Evolutionary conservation across 1,140 invertebrate genomes (phyloP), one percentile per base, ranked within the genome.

Genomic region (Eufriesea mexicana): DNA sequence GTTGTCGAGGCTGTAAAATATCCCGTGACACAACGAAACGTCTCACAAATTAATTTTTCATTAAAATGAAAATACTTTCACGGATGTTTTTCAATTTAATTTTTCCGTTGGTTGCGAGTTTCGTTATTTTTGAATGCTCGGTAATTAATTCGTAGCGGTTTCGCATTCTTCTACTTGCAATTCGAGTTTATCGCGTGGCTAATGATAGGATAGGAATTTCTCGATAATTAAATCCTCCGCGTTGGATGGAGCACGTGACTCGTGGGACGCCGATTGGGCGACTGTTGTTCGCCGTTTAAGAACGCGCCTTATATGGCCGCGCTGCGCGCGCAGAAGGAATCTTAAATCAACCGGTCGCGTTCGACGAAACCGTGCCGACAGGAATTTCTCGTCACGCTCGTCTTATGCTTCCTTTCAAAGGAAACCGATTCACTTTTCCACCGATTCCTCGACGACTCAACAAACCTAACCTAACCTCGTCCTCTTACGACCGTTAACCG

Each of bases 281-380:
- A 66, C 61, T 49, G 74, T 76, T 76, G 74, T 66, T 49, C 61
- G 47, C 23, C 74, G 49, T 67, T 77, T 77, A 67, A 78, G 76
- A 68, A 25, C 64, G 64, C 51, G 64, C 76, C 76, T 68, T 78
- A 78, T 68, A 55, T 78, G 76, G 76, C 18, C 76, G 16, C 35
- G 51, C 68, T 47, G 76, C 76, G n/a, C 49, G 74, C 28, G n/a
- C 28, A 28, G 35, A 55, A 66, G 23, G 62, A 45, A 64, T 57
- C 51, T 78, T 67, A 57, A 55, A 68, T 78, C 51, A 67, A 54
- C 35, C 45, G n/a, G 7, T 47, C 35, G 6, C 8, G 42, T 18
- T 16, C 55, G 57, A 28, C 45, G 57, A 62, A 62, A 75, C 61
- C n/a, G 23, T 5, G n/a, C 8, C 62, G 28, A 35, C 42, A 35